A percentile compares a stretch with the other conserved stretches of the same genome.
These are phyloP conservation scores for Phalloptychus januarius DNA, from an alignment of 2,797 vertebrate genomes.

Conservation along the genomic window DNA sequence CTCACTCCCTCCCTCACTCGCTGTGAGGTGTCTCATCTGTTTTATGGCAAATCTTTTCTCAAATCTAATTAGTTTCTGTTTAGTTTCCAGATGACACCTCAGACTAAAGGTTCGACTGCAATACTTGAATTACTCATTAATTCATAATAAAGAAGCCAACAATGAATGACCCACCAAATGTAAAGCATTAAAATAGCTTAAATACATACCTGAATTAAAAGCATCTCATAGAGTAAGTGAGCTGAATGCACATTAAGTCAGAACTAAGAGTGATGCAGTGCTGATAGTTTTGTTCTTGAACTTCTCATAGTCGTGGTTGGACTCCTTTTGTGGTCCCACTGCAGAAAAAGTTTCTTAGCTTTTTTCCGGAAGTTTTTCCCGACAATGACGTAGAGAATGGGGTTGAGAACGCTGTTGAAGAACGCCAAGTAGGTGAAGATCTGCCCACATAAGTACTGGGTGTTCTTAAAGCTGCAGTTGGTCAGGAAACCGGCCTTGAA, in stretches of 20 bases:
- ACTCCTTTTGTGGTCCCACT: rapidly evolving
- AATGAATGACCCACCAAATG: background rate
- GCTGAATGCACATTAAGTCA: background rate
- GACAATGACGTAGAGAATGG: conserved; percentile 85
- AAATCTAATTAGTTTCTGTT: background rate
- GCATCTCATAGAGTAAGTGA: background rate
- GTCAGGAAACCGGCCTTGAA: rapidly evolving
- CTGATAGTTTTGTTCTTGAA: rapidly evolving
- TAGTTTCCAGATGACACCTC: background rate
- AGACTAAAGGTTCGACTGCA: background rate
- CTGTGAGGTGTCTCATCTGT: background rate
- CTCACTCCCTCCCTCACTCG: background rate
- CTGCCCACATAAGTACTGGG: conserved; percentile 51
- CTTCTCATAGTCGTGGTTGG: rapidly evolving
- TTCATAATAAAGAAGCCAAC: background rate
- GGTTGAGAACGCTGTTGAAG: conserved; percentile 86
- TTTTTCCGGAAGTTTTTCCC: conserved; percentile 84
- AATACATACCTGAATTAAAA: background rate
- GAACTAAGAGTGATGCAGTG: too few relatives aligned
- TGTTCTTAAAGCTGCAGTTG: conserved; percentile 42
- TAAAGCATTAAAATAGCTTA: background rate
- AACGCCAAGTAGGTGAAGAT: conserved; percentile 75
- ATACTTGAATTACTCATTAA: background rate
- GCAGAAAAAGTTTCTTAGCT: conserved; percentile 68
- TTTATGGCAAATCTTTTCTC: background rate